These are phyloP conservation scores for Vanessa atalanta DNA, from an alignment of 1,140 invertebrate species.

Conservation along the genomic window DNA sequence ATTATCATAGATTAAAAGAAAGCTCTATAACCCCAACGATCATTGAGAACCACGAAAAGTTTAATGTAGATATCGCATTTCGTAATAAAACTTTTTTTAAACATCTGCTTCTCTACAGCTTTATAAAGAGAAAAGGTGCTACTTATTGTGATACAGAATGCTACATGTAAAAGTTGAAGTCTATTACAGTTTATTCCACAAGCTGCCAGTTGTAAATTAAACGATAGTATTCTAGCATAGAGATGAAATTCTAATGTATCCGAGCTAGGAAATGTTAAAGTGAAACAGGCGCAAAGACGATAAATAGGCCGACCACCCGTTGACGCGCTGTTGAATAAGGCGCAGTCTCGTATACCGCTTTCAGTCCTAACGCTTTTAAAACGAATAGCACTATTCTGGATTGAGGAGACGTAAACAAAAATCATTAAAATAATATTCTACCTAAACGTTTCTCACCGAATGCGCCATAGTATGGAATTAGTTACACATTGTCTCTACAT, in stretches of 20 bases:
- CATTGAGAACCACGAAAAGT: too few species aligned
- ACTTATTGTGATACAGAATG: background rate
- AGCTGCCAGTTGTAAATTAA: background rate
- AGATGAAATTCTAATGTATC: slow-evolving; percentile 13
- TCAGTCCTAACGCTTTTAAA: slow-evolving; percentile 33
- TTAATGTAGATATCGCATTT: too few species aligned
- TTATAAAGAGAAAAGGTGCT: background rate
- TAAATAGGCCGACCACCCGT: slow-evolving; percentile 65
- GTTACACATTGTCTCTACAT: background rate
- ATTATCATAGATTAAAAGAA: too few species aligned
- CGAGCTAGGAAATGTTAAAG: slow-evolving; percentile 38
- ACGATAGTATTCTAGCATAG: background rate
- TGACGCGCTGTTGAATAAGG: slow-evolving; percentile 69
- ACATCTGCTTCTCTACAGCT: background rate
- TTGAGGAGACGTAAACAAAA: slow-evolving; percentile 5
- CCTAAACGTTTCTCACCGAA: background rate
- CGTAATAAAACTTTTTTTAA: too few species aligned
- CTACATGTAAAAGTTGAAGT: background rate
- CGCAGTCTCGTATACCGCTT: slow-evolving; percentile 60
- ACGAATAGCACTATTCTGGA: slow-evolving; percentile 28
- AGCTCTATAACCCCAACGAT: too few species aligned
- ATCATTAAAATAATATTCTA: slow-evolving; percentile 25
- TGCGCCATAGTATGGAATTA: background rate
- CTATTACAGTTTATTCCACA: background rate
- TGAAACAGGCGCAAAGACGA: slow-evolving; percentile 53